These are phyloP conservation scores for Phyllostomus discolor DNA, from an alignment of 2,113 vertebrate species.

Conservation along the genomic window DNA sequence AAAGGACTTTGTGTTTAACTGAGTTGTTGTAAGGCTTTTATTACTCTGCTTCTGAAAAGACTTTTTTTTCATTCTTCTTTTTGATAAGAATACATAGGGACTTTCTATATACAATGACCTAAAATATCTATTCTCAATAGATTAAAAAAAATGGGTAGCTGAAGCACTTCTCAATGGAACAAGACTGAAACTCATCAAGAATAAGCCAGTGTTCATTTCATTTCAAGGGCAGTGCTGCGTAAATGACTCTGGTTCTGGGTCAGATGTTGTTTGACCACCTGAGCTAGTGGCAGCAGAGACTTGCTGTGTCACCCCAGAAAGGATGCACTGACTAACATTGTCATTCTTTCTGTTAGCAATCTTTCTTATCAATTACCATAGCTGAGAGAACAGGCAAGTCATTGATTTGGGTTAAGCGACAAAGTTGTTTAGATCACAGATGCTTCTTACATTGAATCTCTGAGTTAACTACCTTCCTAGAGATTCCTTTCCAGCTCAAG, in stretches of 20 bases:
- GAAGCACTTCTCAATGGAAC: not conserved
- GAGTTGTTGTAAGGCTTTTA: not conserved
- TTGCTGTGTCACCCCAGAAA: not conserved
- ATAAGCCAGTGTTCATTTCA: not conserved
- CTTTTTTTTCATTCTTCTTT: not conserved
- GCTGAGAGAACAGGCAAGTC: not conserved
- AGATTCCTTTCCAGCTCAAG: not conserved
- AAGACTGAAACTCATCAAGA: not conserved
- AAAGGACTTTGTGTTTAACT: not conserved
- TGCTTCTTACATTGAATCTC: not conserved
- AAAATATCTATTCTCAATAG: not conserved
- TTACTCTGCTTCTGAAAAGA: not conserved
- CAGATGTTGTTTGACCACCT: not conserved
- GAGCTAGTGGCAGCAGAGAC: not conserved
- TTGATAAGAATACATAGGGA: not conserved
- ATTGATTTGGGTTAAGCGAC: too few species aligned
- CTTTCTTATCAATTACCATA: slow-evolving; percentile 20
- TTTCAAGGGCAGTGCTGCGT: not conserved
- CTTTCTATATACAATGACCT: not conserved
- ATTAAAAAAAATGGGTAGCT: not conserved
- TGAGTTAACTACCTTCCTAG: slow-evolving; percentile 15
- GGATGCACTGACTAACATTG: not conserved
- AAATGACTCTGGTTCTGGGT: not conserved
- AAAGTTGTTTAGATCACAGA: slow-evolving; percentile 1
- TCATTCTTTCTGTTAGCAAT: not conserved